Base-by-base conservation (phyloP, 2,113 vertebrate species). In the Microtus oregoni region DNA sequence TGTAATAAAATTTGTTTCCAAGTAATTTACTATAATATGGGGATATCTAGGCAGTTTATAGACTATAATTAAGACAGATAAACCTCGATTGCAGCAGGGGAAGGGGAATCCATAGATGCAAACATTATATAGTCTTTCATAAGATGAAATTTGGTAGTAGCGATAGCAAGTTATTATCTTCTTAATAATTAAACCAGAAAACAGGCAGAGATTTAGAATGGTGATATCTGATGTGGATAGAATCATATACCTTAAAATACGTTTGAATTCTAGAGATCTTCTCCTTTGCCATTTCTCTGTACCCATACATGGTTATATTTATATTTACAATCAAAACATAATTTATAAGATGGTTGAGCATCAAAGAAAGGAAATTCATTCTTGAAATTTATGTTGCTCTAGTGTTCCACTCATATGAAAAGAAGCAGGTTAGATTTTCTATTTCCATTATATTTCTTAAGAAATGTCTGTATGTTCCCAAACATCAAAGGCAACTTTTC, bases 11-110 rank as follows among this genome's bases (percentile, higher is more conserved):
- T 30, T 50, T 20, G 76, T 44, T 95, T 94, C 79, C 89, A 96
- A 87, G 83, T 96, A 97, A 96, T 90, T 96, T 97, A 89, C 97
- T 96, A 94, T 98, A 94, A 98, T 96, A 97, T 97, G 97, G 96
- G 12, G n/a, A 98, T 98, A 97, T 94, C 85, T 97, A 97, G 95
- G 95, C 89, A 96, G 22, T 79, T 98, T 72, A 68, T 77, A 91
- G 95, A 68, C 63, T 83, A 22, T 52, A 82, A 92, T 92, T 81
- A 94, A 90, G 32, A 65, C 61, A 41, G 89, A 7, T 24, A 96
- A 92, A 30, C 91, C 94, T 77, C 73, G 83, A 90, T 79, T 63
- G 76, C 20, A 20, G 70, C 28, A 89, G 24, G 32, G 63, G 58
- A 89, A 85, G 76, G n/a, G 14, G 15, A 76, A 81, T 91, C 30